Evolutionary conservation across 1,140 invertebrate genomes (phyloP), one percentile per base, ranked within the genome.

Genomic region (Diachasmimorpha longicaudata): DNA sequence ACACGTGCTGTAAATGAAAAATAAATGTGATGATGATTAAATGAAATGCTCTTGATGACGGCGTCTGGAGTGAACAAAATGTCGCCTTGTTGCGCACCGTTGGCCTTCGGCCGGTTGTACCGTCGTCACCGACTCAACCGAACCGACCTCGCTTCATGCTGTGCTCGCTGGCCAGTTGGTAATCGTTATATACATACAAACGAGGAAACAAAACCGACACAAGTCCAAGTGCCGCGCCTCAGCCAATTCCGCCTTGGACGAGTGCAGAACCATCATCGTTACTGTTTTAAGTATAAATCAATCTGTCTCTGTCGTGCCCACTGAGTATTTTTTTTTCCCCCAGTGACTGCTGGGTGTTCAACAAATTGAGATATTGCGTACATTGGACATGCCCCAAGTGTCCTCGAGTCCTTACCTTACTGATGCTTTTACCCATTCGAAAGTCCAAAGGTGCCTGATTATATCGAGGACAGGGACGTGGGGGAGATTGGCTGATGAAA

Each of bases 141-240:
- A 68, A 36, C 58, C 58, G 58, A 66, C 58, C 58, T 66, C 58
- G 58, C 58, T 66, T 21, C 9, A 19, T n/a, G n/a, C 48, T 52
- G 48, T 52, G n/a, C 31, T 63, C 23, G 58, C 58, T 25, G 21
- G 58, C 58, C 58, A 63, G 58, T 63, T 63, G 23, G 58, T 63
- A 63, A 63, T 63, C 58, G 58, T 63, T 63, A 63, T 63, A 63
- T 25, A 63, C 58, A 63, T 63, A 63, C 58, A 63, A 19, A 63
- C 19, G 23, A 58, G 55, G 23, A 63, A 63, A 63, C 21, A 13
- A 63, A 63, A 63, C 58, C 58, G 58, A 63, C 58, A 63, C 58
- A 63, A 63, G 58, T 63, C 58, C 58, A 63, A 63, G 58, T 63
- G 58, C 58, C 58, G 58, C 58, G 58, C 58, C 58, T 63, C 58